A percentile compares a stretch with the other conserved stretches of the same genome.
These are phyloP conservation scores for Calephelis nemesis DNA, from an alignment of 1,140 invertebrate species.

Conservation along the genomic window DNA sequence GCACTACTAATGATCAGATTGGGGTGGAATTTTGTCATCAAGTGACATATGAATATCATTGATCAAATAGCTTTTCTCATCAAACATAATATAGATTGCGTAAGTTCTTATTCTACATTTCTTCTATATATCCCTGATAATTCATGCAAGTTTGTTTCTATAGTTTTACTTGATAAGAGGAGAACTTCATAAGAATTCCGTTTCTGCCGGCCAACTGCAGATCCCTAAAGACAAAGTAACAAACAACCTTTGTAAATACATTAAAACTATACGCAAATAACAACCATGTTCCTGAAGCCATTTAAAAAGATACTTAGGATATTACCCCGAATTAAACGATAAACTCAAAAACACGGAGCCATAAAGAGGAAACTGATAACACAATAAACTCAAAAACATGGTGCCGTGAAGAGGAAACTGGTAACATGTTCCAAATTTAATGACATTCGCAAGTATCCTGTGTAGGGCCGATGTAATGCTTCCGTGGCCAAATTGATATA, in stretches of 20 bases:
- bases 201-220: no score
- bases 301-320: not conserved
- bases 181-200: not conserved
- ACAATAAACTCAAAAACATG: slow-evolving; percentile 4
- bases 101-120: no score
- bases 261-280: no score
- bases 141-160: no score
- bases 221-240: not conserved
- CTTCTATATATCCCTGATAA: no score
- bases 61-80: no score
- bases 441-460: slow-evolving; percentile 35
- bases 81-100: no score
- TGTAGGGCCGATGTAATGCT: slow-evolving; percentile 37
- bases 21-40: no score
- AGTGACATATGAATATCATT: no score
- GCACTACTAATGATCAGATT: no score
- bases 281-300: not conserved
- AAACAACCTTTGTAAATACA: no score
- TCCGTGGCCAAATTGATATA: slow-evolving; percentile 36
- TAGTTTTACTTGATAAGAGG: no score
- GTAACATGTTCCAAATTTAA: slow-evolving; percentile 29
- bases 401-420: slow-evolving; percentile 16
- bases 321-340: not conserved
- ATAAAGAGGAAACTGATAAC: not conserved
- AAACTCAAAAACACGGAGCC: slow-evolving; percentile 1